phyloP scores from a whole-genome alignment of 2,888 invertebrate species.

The Achlya flavicornis region DNA sequence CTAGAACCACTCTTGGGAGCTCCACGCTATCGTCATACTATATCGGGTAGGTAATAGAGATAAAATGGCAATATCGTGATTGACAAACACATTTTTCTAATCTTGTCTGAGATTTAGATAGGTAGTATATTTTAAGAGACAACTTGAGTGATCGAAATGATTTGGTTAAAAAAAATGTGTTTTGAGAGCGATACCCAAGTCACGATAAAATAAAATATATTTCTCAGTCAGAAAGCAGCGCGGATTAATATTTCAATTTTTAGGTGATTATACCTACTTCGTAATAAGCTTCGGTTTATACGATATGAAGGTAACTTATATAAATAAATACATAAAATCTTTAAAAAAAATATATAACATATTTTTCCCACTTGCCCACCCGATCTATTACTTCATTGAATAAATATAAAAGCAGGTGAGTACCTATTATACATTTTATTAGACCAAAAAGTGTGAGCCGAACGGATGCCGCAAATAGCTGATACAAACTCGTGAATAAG shows the following conservation, averaged over 20 bases:
- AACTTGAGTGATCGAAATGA: background rate
- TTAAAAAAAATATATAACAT: too few relatives aligned
- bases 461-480: constrained; percentile 55
- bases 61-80: background rate
- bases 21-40: background rate
- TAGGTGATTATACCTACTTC: too few relatives aligned
- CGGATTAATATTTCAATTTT: too few relatives aligned
- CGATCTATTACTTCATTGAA: background rate
- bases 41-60: background rate
- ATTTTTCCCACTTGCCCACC: background rate
- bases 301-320: too few relatives aligned
- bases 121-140: constrained; percentile 10
- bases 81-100: constrained; percentile 8
- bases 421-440: background rate
- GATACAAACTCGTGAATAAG: constrained; percentile 53
- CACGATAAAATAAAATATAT: too few relatives aligned
- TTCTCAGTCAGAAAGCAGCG: too few relatives aligned
- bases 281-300: too few relatives aligned
- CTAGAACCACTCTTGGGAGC: constrained; percentile 2
- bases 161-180: too few relatives aligned
- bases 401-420: too few relatives aligned
- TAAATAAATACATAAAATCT: too few relatives aligned
- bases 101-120: background rate
- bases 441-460: constrained; percentile 30
- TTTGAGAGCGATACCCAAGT: too few relatives aligned